These are phyloP conservation scores for Philaethria dido DNA, from an alignment of 2,888 invertebrate species.

Conservation along the genomic window DNA sequence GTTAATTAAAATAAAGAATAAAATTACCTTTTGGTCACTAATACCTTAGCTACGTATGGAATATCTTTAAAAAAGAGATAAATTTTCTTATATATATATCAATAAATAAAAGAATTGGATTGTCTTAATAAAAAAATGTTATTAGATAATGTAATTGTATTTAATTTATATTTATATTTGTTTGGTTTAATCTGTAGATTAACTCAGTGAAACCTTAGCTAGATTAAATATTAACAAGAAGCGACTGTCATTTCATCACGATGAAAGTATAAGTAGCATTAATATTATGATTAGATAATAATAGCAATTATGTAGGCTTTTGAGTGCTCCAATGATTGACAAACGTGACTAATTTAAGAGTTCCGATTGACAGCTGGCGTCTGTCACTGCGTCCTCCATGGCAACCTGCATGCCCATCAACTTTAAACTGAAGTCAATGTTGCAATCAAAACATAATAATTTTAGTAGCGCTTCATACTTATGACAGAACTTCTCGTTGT, in stretches of 20 bases:
- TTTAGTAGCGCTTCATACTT: neutral
- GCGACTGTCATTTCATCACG: neutral
- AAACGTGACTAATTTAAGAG: neutral
- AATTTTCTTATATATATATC: no score
- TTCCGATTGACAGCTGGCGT: neutral
- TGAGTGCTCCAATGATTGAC: neutral
- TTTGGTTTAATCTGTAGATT: no score
- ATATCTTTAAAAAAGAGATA: no score
- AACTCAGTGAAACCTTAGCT: no score
- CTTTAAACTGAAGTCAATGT: neutral
- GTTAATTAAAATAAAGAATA: neutral
- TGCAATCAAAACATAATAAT: neutral
- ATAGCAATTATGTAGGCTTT: neutral
- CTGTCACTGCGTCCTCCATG: neutral
- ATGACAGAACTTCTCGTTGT: neutral
- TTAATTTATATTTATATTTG: no score
- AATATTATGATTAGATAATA: neutral
- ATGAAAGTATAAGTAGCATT: no score
- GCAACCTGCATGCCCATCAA: neutral
- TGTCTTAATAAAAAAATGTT: no score
- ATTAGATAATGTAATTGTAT: no score
- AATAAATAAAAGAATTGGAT: no score
- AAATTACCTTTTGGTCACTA: no score
- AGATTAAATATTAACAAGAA: neutral
- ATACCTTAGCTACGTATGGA: no score